phyloP scores from a whole-genome alignment of 2,888 invertebrate genomes.

The Salpingus planirostris region DNA sequence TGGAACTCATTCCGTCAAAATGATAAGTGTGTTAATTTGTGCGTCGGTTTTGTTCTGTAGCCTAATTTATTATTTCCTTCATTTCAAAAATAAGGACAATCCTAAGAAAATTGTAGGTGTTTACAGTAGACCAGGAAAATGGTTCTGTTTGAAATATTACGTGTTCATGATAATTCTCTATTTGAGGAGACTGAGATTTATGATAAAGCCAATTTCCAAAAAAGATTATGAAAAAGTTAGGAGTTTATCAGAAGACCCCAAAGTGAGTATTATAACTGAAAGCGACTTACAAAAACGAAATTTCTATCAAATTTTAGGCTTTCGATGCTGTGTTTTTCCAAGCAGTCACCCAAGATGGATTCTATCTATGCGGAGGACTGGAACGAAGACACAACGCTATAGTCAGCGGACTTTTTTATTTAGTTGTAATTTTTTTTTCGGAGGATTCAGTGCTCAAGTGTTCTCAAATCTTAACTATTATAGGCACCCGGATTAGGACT shows the following conservation, averaged over 20 bases:
- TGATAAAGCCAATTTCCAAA: slow-evolving; percentile 38
- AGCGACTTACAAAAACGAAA: too few relatives aligned
- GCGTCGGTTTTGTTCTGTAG: too few relatives aligned
- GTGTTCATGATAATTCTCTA: slow-evolving; percentile 47
- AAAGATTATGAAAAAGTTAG: slow-evolving; percentile 51
- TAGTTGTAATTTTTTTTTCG: slow-evolving; percentile 45
- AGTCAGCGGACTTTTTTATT: slow-evolving; percentile 57
- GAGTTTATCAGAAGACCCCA: too few relatives aligned
- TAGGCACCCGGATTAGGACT: slow-evolving; percentile 62
- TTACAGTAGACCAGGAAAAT: slow-evolving; percentile 53
- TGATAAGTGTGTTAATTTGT: too few relatives aligned
- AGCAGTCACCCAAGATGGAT: slow-evolving; percentile 52
- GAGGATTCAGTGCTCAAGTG: not conserved
- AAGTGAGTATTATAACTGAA: too few relatives aligned
- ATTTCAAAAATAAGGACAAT: slow-evolving; percentile 25
- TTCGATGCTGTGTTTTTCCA: slow-evolving; percentile 76
- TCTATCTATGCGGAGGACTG: slow-evolving; percentile 57
- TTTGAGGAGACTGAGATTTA: slow-evolving; percentile 46
- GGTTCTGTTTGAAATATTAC: slow-evolving; percentile 54
- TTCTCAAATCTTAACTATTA: not conserved
- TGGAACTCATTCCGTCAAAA: too few relatives aligned
- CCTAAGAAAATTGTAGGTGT: slow-evolving; percentile 49
- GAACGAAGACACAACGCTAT: slow-evolving; percentile 59
- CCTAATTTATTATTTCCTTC: too few relatives aligned
- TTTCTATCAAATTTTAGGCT: slow-evolving; percentile 51